Percentiles rank a stretch among this genome's conserved stretches.
phyloP scores from a whole-genome alignment of 2,888 invertebrate species.

The Drosophila yooni region DNA sequence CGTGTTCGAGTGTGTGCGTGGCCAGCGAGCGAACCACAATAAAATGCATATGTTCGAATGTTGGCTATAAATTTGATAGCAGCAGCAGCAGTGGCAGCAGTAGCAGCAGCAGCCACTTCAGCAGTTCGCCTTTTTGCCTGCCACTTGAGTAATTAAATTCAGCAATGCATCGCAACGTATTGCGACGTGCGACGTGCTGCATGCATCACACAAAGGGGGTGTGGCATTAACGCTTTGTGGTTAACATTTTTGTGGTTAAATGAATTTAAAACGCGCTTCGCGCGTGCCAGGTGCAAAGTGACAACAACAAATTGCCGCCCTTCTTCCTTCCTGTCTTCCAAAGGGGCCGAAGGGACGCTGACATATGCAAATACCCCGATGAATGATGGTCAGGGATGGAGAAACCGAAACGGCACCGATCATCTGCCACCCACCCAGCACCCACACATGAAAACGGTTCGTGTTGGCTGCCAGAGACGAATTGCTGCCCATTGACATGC shows the following conservation, averaged over 20 bases:
- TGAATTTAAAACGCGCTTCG: constrained; percentile 75
- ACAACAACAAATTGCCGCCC: constrained; percentile 77
- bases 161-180: constrained; percentile 39
- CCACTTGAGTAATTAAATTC: constrained; percentile 81
- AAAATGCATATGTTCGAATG: constrained; percentile 48
- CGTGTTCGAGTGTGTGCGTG: constrained; percentile 17
- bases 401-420: constrained; percentile 5
- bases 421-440: not conserved
- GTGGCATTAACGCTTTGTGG: constrained; percentile 81
- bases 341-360: constrained; percentile 56
- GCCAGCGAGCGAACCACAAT: constrained; percentile 41
- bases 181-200: constrained; percentile 16
- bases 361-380: constrained; percentile 76
- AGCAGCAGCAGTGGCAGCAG: not conserved
- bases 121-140: constrained; percentile 41
- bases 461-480: constrained; percentile 49
- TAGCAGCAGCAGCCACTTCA: constrained; percentile 31
- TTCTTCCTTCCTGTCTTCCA: constrained; percentile 25
- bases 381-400: constrained; percentile 54
- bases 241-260: constrained; percentile 81
- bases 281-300: constrained; percentile 74
- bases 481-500: constrained; percentile 76
- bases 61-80: constrained; percentile 52
- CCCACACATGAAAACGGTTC: constrained; percentile 10
- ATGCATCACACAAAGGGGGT: constrained; percentile 43